These are phyloP conservation scores for Andricus quercusramuli DNA, from an alignment of 2,888 invertebrate genomes.

Conservation along the genomic window DNA sequence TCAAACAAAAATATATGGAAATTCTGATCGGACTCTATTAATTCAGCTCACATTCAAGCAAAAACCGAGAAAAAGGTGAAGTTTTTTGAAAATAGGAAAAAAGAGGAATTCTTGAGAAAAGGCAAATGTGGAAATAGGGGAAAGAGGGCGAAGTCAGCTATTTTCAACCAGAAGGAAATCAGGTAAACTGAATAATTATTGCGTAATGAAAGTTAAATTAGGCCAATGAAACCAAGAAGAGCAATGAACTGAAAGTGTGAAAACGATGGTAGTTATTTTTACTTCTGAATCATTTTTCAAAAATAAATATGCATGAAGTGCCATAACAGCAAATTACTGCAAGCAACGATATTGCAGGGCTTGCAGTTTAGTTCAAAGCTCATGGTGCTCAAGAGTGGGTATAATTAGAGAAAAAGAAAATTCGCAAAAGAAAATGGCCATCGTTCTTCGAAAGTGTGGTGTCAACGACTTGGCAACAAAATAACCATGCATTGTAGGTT, in stretches of 20 bases:
- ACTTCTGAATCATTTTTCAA: not conserved
- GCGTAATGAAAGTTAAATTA: not conserved
- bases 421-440: not conserved
- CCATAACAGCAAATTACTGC: conserved; percentile 1
- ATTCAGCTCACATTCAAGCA: too few relatives aligned
- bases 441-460: not conserved
- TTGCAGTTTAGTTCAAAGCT: conserved; percentile 4
- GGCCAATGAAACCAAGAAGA: not conserved
- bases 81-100: too few relatives aligned
- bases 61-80: too few relatives aligned
- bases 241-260: not conserved
- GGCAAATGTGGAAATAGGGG: too few relatives aligned
- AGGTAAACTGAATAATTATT: not conserved
- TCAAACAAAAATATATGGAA: too few relatives aligned
- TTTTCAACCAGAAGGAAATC: not conserved
- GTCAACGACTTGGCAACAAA: conserved; percentile 5
- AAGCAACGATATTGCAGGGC: not conserved
- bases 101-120: too few relatives aligned
- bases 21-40: too few relatives aligned
- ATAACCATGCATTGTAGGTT: not conserved
- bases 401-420: conserved; percentile 5
- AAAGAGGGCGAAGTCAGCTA: too few relatives aligned
- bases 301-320: not conserved
- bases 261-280: not conserved
- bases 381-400: not conserved